Percentiles rank a stretch among this genome's conserved stretches.
phyloP scores from a whole-genome alignment of 2,888 invertebrate species.

The Ecdyonurus torrentis region DNA sequence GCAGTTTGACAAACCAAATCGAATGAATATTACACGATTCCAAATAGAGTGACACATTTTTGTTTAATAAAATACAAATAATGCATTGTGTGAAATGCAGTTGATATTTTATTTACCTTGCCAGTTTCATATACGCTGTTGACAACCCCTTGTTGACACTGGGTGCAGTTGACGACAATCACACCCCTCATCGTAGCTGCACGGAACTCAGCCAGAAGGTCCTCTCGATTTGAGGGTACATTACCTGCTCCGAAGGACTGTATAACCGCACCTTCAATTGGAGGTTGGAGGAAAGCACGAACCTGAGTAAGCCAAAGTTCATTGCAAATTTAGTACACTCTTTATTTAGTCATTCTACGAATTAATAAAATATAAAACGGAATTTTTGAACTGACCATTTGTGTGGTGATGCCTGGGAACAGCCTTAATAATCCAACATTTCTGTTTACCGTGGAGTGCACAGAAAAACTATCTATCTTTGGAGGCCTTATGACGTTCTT shows the following conservation, averaged over 20 bases:
- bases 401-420: constrained; percentile 78
- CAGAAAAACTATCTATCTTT: constrained; percentile 44
- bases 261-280: constrained; percentile 68
- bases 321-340: no score
- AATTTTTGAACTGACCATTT: constrained; percentile 36
- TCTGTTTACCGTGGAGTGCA: constrained; percentile 56
- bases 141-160: constrained; percentile 73
- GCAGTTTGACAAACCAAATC: constrained; percentile 19
- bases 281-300: constrained; percentile 39
- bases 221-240: constrained; percentile 67
- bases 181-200: constrained; percentile 59
- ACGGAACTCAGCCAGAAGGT: constrained; percentile 53
- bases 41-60: constrained; percentile 9
- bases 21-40: constrained; percentile 16
- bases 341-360: no score
- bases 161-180: constrained; percentile 81
- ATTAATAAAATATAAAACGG: no score
- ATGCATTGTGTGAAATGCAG: constrained; percentile 21
- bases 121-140: constrained; percentile 68
- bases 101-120: constrained; percentile 32
- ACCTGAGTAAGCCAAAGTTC: constrained; percentile 27
- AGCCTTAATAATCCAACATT: constrained; percentile 76
- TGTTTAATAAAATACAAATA: constrained; percentile 3
- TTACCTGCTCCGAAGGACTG: constrained; percentile 92
- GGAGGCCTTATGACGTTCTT: constrained; percentile 42